Percentiles rank a stretch among this genome's conserved stretches.
Evolutionary conservation across 2,888 invertebrate genomes (phyloP).

Genomic region (Dione vanillae): DNA sequence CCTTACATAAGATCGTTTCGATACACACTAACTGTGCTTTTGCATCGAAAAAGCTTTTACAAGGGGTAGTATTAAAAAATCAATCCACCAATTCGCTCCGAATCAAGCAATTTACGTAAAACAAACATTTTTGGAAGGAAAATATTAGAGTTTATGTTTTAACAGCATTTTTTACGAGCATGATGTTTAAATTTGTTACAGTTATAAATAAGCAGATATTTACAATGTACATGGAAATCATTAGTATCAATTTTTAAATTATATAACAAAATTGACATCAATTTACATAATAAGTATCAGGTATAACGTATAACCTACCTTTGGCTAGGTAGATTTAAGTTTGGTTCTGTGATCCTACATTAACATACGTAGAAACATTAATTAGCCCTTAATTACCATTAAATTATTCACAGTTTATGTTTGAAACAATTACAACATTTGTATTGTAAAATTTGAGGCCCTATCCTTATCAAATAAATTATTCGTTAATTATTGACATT

Average conservation of each 20-base stretch:
- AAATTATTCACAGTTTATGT: slow-evolving; percentile 1
- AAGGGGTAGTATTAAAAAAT: slow-evolving; percentile 35
- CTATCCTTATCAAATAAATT: too few relatives aligned
- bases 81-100: slow-evolving; percentile 36
- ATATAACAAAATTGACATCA: too few relatives aligned
- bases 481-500: too few relatives aligned
- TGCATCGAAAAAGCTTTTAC: slow-evolving; percentile 31
- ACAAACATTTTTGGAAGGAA: slow-evolving; percentile 19
- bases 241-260: too few relatives aligned
- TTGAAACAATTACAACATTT: too few relatives aligned
- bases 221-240: too few relatives aligned
- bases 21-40: background rate
- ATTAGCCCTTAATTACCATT: background rate
- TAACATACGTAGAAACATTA: background rate
- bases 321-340: too few relatives aligned
- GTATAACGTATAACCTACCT: too few relatives aligned
- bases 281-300: too few relatives aligned
- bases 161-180: background rate
- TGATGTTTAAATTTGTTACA: background rate
- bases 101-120: slow-evolving; percentile 31
- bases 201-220: background rate
- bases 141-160: slow-evolving; percentile 17
- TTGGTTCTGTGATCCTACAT: background rate
- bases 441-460: too few relatives aligned
- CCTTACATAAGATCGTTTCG: slow-evolving; percentile 8